Evolutionary conservation across 1,140 invertebrate genomes (phyloP).

Genomic region (Rhyzopertha dominica): DNA sequence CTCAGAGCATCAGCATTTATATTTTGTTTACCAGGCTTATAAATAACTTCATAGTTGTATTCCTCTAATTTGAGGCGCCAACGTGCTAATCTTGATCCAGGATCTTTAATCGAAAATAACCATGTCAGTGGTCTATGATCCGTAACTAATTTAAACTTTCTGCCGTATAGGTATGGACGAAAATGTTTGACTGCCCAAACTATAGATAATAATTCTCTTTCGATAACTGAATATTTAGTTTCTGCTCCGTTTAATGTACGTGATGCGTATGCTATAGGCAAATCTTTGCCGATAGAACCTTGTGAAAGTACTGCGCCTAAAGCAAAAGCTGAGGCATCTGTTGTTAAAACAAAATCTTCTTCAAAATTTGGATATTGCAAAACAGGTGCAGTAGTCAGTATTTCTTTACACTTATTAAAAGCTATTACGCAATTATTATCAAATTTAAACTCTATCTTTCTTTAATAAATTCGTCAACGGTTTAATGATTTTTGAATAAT

Average conservation of each 20-base stretch:
- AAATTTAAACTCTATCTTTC: slow-evolving; percentile 36
- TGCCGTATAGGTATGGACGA: slow-evolving; percentile 47
- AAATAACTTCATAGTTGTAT: slow-evolving; percentile 46
- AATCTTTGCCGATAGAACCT: slow-evolving; percentile 17
- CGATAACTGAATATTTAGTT: slow-evolving; percentile 45
- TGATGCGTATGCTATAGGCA: slow-evolving; percentile 43
- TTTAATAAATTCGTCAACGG: slow-evolving; percentile 41
- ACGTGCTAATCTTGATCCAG: slow-evolving; percentile 41
- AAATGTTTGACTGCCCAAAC: slow-evolving; percentile 48
- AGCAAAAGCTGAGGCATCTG: slow-evolving; percentile 22
- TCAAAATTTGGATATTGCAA: slow-evolving; percentile 31
- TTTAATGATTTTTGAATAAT: slow-evolving; percentile 38
- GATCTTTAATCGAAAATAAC: slow-evolving; percentile 48
- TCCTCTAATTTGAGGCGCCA: slow-evolving; percentile 48
- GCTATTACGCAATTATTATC: slow-evolving; percentile 28
- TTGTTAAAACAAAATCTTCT: slow-evolving; percentile 25
- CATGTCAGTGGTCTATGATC: slow-evolving; percentile 51
- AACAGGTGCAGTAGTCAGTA: slow-evolving; percentile 15
- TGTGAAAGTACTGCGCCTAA: slow-evolving; percentile 25
- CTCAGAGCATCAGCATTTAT: slow-evolving; percentile 37
- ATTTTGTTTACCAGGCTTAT: slow-evolving; percentile 43
- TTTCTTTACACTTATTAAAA: slow-evolving; percentile 26
- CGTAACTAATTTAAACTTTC: slow-evolving; percentile 49
- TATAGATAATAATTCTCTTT: slow-evolving; percentile 43
- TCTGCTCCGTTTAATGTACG: slow-evolving; percentile 44